Percentiles rank a stretch among this genome's conserved stretches.
phyloP scores from a whole-genome alignment of 2,113 vertebrate genomes.

The Zonotrichia leucophrys region DNA sequence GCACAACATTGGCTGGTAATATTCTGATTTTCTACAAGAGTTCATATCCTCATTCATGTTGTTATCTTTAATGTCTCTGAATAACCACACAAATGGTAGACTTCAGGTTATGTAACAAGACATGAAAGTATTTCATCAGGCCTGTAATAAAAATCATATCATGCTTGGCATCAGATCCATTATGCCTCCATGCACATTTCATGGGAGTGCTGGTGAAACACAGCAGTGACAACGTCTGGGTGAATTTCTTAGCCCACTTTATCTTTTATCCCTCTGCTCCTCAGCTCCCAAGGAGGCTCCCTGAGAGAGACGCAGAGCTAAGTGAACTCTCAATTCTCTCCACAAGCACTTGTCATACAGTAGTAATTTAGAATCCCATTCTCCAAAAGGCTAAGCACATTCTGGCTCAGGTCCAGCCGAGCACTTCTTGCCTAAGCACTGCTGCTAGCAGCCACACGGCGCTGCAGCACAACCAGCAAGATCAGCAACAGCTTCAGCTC shows the following conservation, averaged over 20 bases:
- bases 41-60: background rate
- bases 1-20: background rate
- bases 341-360: background rate
- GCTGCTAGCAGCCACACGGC: background rate
- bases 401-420: background rate
- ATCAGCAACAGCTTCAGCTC: background rate
- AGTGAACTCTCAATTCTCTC: background rate
- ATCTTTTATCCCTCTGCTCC: background rate
- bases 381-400: background rate
- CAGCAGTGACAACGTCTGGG: background rate
- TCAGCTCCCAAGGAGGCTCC: background rate
- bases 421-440: background rate
- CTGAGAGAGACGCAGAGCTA: accelerated
- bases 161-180: background rate
- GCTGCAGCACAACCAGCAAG: background rate
- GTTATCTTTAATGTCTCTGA: background rate
- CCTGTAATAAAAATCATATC: background rate
- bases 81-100: background rate
- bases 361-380: background rate
- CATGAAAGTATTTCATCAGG: background rate
- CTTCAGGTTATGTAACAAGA: background rate
- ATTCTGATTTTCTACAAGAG: background rate
- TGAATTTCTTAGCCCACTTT: background rate
- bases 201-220: background rate
- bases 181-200: background rate